These are phyloP conservation scores for Linurgus olivaceus DNA, from an alignment of 2,797 vertebrate genomes.

Conservation along the genomic window DNA sequence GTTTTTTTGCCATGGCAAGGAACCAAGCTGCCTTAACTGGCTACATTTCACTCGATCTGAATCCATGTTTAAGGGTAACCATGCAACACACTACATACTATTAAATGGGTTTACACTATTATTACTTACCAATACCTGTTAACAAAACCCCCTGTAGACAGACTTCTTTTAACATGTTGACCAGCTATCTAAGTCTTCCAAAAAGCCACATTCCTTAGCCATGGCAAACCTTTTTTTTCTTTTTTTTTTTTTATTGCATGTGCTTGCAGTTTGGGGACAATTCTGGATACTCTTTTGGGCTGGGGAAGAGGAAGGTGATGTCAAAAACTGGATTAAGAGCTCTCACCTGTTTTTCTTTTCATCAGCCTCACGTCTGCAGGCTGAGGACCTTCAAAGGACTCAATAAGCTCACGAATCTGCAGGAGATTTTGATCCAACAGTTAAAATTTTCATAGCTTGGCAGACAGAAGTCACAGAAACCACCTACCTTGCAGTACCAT, in stretches of 20 bases:
- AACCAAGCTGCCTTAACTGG: constrained; percentile 80
- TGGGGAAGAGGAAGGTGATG: constrained; percentile 73
- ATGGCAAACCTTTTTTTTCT: constrained; percentile 84
- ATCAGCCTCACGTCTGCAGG: constrained; percentile 97
- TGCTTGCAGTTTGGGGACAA: constrained; percentile 78
- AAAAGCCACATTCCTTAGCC: constrained; percentile 86
- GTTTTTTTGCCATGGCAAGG: constrained; percentile 97
- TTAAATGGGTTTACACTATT: constrained; percentile 68
- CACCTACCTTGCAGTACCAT: background rate
- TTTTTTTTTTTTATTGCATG: constrained; percentile 85
- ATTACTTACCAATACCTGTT: constrained; percentile 78
- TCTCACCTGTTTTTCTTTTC: constrained; percentile 99
- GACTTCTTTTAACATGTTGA: constrained; percentile 73
- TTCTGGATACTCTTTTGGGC: constrained; percentile 77
- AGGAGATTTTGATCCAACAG: constrained; percentile 38
- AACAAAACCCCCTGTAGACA: constrained; percentile 72
- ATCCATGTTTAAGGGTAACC: constrained; percentile 78
- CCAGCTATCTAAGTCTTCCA: constrained; percentile 78
- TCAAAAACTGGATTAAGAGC: constrained; percentile 69
- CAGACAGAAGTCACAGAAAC: background rate
- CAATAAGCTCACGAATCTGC: constrained; percentile 92
- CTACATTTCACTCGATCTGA: constrained; percentile 74
- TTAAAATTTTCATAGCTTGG: constrained; percentile 9
- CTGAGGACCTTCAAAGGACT: constrained; percentile 95
- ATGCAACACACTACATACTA: constrained; percentile 78